Evolutionary conservation across 2,888 invertebrate species (phyloP), one percentile per base, ranked within the genome.

Genomic region (Acleris cristana): DNA sequence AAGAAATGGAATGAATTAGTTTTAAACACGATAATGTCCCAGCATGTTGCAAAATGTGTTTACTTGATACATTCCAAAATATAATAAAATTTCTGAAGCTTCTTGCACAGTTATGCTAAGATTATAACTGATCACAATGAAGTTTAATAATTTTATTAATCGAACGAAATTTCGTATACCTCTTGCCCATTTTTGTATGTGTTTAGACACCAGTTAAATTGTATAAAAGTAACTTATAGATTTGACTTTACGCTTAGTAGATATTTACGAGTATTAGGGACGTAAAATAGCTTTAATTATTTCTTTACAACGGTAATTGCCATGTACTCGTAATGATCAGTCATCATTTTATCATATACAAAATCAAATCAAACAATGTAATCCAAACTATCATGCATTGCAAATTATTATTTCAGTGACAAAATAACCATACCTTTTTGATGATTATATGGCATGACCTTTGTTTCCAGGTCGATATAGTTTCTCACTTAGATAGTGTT

Each of bases 221-320:
- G 51, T 21, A 51, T 51, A 57, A 45, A n/a, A 18, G 16, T 45
- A 44, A 52, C 52, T 12, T n/a, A 10, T 23, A 26, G 56, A 55
- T 57, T 64, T 34, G 48, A 57, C 14, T 49, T 56, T 57, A 56
- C 57, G 51, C 55, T 64, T 63, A 34, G n/a, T 56, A 61, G 49
- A 14, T 52, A 53, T 51, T 61, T 61, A 55, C 52, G 49, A 49
- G 16, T 49, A 48, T 23, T 40, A 58, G 53, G 23, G 48, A 34
- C 34, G 48, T 58, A 53, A 54, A 45, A 59, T 57, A 62, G 63
- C 65, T 61, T 61, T 65, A 69, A 64, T 48, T 57, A 61, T 52
- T 58, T 44, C 8, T 52, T 48, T 48, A 52, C 34, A 49, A 30
- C 8, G 12, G 7, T 51, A 19, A 51, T 51, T 18, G 18, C 19